Conservation (phyloP, 2,888 invertebrate genomes). For the Aleiodes testaceus region DNA sequence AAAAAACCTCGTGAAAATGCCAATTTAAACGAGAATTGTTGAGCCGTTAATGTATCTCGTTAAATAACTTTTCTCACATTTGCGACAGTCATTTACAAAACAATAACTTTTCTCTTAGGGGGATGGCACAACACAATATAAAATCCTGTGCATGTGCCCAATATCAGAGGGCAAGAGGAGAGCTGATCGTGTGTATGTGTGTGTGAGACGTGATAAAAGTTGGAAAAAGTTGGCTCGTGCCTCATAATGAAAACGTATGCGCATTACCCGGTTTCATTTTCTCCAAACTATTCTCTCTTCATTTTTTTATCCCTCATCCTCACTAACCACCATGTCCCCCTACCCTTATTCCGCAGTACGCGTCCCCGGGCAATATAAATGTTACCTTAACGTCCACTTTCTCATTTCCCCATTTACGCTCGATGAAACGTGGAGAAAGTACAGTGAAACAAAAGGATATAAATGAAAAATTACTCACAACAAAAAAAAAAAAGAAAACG, state of each 20-base stretch:
- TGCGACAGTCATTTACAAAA: slow-evolving; percentile 32
- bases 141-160: neutral
- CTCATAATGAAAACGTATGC: slow-evolving; percentile 57
- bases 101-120: slow-evolving; percentile 32
- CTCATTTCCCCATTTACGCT: slow-evolving; percentile 49
- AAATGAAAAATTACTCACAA: slow-evolving; percentile 11
- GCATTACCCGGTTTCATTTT: slow-evolving; percentile 55
- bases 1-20: slow-evolving; percentile 10
- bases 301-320: slow-evolving; percentile 23
- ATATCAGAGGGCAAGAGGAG: neutral
- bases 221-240: slow-evolving; percentile 54
- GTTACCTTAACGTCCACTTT: slow-evolving; percentile 54
- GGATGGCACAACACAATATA: neutral
- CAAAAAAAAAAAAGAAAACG: neutral
- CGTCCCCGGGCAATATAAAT: slow-evolving; percentile 52
- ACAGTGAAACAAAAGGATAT: slow-evolving; percentile 13
- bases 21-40: slow-evolving; percentile 34
- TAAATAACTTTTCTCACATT: slow-evolving; percentile 32
- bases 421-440: slow-evolving; percentile 48
- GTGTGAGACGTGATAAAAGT: slow-evolving; percentile 48
- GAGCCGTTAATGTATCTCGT: slow-evolving; percentile 23
- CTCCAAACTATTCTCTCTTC: slow-evolving; percentile 34
- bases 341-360: slow-evolving; percentile 19
- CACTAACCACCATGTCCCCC: slow-evolving; percentile 32
- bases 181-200: neutral